phyloP scores from a whole-genome alignment of 2,888 invertebrate genomes.

The Zhengitettix transpicula region DNA sequence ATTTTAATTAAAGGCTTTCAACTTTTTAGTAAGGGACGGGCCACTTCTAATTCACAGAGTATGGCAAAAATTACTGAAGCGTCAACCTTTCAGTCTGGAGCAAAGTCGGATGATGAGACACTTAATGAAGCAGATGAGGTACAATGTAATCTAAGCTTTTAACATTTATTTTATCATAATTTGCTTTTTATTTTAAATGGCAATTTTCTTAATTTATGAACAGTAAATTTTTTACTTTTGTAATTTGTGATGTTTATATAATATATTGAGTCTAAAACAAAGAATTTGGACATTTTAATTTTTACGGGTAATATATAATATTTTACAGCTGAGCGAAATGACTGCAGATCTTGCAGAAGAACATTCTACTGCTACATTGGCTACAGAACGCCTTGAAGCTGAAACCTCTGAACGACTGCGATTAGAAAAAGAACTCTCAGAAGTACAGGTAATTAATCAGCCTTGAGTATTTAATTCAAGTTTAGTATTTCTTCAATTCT shows the following conservation, averaged over 20 bases:
- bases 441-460: constrained; percentile 37
- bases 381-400: constrained; percentile 77
- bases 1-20: constrained; percentile 72
- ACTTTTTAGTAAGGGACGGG: constrained; percentile 7
- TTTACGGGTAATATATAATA: too few relatives aligned
- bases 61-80: constrained; percentile 1
- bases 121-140: constrained; percentile 15
- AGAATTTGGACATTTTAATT: background rate
- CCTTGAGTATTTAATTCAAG: too few relatives aligned
- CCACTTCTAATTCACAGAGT: background rate
- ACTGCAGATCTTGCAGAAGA: constrained; percentile 86
- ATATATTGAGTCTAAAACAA: background rate
- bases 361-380: constrained; percentile 73
- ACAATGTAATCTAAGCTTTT: background rate
- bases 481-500: background rate
- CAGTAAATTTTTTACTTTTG: too few relatives aligned
- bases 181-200: too few relatives aligned
- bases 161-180: too few relatives aligned
- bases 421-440: constrained; percentile 74
- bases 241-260: background rate
- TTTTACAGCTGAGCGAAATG: constrained; percentile 68
- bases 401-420: constrained; percentile 75
- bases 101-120: constrained; percentile 3
- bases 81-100: background rate
- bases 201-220: too few relatives aligned